phyloP scores from a whole-genome alignment of 2,113 vertebrate genomes.

The Ancistrus triradiatus region DNA sequence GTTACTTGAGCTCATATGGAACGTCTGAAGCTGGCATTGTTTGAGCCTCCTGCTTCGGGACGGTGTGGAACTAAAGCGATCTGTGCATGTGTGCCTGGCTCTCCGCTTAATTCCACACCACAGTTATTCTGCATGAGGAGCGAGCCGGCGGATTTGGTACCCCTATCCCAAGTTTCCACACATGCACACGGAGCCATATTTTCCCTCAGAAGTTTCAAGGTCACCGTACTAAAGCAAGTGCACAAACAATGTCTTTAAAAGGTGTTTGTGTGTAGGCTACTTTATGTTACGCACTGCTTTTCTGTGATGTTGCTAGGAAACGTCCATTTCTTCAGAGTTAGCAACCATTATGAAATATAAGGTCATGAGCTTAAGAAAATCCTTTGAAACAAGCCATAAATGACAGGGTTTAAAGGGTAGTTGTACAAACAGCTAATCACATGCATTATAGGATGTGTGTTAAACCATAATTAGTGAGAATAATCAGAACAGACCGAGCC shows the following conservation, averaged over 20 bases:
- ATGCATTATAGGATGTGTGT: no score
- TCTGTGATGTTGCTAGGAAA: not conserved
- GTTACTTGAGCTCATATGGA: constrained; percentile 42
- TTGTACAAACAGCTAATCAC: no score
- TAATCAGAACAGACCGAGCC: no score
- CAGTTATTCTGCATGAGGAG: constrained; percentile 20
- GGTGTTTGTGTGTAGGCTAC: no score
- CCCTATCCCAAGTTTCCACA: constrained; percentile 33
- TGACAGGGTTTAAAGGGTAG: no score
- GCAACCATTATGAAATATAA: not conserved
- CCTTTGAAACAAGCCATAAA: no score
- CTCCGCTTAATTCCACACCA: constrained; percentile 37
- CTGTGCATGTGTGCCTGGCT: constrained; percentile 43
- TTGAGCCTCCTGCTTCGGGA: constrained; percentile 33
- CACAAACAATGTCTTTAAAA: no score
- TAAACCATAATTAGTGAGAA: no score
- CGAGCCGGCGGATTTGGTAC: constrained; percentile 44
- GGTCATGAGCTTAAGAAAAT: no score
- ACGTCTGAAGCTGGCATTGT: constrained; percentile 14
- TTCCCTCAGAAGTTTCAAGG: no score
- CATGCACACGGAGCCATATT: not conserved
- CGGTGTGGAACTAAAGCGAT: constrained; percentile 47
- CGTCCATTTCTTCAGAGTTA: not conserved
- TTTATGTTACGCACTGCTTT: not conserved
- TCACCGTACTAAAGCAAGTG: no score